Evolutionary conservation across 2,888 invertebrate genomes (phyloP).

Genomic region (Yponomeuta evonymella): DNA sequence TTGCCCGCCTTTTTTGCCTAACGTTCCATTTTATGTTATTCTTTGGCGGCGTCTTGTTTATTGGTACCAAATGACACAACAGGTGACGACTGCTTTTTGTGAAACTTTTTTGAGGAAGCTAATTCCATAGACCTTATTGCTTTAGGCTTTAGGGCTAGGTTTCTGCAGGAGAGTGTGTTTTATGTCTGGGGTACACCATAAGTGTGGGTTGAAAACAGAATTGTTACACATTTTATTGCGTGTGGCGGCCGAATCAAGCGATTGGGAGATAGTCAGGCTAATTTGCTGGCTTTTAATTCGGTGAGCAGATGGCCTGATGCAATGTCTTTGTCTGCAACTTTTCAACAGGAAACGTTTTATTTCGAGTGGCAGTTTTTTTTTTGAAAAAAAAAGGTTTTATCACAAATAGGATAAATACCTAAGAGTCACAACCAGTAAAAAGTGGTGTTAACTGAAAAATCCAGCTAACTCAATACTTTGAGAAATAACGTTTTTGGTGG

Average conservation of each 20-base stretch:
- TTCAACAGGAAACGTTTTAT: not conserved
- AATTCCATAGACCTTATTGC: not conserved
- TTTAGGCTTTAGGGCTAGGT: not conserved
- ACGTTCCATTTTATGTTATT: slow-evolving; percentile 50
- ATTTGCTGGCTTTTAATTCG: slow-evolving; percentile 54
- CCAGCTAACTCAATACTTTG: too few relatives aligned
- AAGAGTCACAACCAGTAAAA: too few relatives aligned
- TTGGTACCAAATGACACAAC: slow-evolving; percentile 75
- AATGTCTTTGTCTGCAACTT: slow-evolving; percentile 34
- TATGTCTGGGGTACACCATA: slow-evolving; percentile 25
- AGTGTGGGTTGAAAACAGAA: slow-evolving; percentile 44
- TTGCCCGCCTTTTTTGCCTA: slow-evolving; percentile 57
- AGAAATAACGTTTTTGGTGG: too few relatives aligned
- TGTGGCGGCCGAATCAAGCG: slow-evolving; percentile 46
- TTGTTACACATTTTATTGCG: slow-evolving; percentile 72
- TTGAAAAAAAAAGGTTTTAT: not conserved
- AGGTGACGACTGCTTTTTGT: slow-evolving; percentile 67
- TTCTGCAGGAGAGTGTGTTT: not conserved
- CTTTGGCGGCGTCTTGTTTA: slow-evolving; percentile 64
- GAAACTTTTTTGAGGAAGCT: slow-evolving; percentile 15
- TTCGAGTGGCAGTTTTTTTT: not conserved
- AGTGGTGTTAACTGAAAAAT: too few relatives aligned
- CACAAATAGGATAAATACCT: not conserved
- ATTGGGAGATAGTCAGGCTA: slow-evolving; percentile 48
- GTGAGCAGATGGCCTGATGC: slow-evolving; percentile 59